Percentiles rank a stretch among this genome's conserved stretches.
These are phyloP conservation scores for Gallinago paraguaiae DNA, from an alignment of 2,113 vertebrate genomes.

Conservation along the genomic window DNA sequence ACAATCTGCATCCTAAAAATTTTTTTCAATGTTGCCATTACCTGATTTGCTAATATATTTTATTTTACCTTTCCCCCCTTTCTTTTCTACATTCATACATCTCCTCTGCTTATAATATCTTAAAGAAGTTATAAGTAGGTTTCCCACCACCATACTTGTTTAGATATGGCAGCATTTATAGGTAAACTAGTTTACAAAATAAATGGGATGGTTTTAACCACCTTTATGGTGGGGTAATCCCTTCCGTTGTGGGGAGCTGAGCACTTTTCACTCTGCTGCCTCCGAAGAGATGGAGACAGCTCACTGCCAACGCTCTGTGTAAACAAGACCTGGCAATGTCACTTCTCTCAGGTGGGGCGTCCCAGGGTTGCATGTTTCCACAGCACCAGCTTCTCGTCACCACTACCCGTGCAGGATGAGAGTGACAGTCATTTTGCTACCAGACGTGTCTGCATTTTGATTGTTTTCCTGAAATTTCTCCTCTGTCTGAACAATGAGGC, in stretches of 20 bases:
- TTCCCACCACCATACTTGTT: background rate
- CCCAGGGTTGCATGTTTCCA: background rate
- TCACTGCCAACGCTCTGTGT: background rate
- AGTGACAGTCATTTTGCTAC: background rate
- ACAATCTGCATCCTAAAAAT: background rate
- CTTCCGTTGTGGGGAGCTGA: background rate
- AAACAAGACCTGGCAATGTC: background rate
- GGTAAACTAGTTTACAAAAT: conserved; percentile 1
- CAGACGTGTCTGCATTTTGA: background rate
- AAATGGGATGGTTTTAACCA: background rate
- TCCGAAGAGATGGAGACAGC: background rate
- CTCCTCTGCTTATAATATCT: background rate
- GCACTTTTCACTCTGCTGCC: background rate
- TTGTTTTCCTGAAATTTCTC: background rate
- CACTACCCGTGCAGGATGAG: background rate
- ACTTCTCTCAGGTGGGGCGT: background rate
- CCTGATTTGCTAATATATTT: background rate
- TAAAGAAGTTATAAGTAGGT: background rate
- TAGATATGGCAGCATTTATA: background rate
- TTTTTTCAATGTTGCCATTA: background rate
- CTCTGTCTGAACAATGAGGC: background rate
- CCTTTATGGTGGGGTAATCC: background rate
- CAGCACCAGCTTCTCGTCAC: background rate
- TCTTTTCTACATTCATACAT: background rate
- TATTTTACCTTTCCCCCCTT: background rate